A percentile compares a stretch with the other conserved stretches of the same genome.
These are phyloP conservation scores for Lycopodina hypogea DNA, from an alignment of 37 sponge, comb jelly and placozoan species.

Conservation along the genomic window DNA sequence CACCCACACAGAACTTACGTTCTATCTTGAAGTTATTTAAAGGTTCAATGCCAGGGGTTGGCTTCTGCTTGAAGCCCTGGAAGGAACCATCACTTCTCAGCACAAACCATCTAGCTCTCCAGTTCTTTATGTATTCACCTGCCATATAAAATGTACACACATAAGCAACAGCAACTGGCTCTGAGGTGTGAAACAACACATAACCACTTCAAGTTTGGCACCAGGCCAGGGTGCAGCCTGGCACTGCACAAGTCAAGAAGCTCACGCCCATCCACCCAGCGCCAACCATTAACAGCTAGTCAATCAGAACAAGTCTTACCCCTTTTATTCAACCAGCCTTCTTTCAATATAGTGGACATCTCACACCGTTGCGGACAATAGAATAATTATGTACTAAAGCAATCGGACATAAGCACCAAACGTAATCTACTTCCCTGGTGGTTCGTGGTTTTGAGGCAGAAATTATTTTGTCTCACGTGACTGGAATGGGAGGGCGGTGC, in stretches of 20 bases:
- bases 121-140: conserved; percentile 99
- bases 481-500: no score
- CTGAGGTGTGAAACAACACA: neutral
- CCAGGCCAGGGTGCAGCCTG: no score
- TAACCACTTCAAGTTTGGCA: no score
- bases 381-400: no score
- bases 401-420: no score
- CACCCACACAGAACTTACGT: conserved; percentile 39
- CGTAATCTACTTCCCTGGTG: no score
- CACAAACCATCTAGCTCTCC: conserved; percentile 89
- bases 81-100: conserved; percentile 81
- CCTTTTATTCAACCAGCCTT: conserved; percentile 94
- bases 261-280: neutral
- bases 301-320: conserved; percentile 55
- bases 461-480: no score
- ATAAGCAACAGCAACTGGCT: neutral
- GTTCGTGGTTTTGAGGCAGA: no score
- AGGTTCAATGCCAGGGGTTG: conserved; percentile 55
- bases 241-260: neutral
- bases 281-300: neutral
- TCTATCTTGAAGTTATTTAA: conserved; percentile 87
- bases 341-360: conserved; percentile 55
- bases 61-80: conserved; percentile 81
- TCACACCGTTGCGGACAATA: no score
- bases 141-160: no score